Percentiles rank a stretch among this genome's conserved stretches.
phyloP scores from a whole-genome alignment of 2,113 vertebrate genomes.

The Archocentrus centrarchus region DNA sequence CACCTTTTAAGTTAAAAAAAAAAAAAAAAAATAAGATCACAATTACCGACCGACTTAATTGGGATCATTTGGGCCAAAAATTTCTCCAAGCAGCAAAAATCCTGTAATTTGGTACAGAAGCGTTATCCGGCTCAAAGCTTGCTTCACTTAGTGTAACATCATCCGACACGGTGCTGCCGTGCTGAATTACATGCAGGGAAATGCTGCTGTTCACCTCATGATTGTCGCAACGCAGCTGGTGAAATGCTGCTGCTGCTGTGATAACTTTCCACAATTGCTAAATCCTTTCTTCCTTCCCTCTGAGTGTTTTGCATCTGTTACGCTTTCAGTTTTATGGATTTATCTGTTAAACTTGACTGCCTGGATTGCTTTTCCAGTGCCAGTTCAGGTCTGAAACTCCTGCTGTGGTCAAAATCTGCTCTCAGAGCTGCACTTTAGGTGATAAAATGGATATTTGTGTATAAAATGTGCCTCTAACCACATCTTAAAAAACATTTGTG shows the following conservation, averaged over 20 bases:
- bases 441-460: neutral
- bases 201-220: neutral
- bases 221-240: neutral
- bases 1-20: neutral
- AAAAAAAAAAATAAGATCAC: neutral
- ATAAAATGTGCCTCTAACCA: neutral
- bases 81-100: neutral
- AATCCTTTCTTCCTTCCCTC: neutral
- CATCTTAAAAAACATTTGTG: neutral
- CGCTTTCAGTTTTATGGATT: neutral
- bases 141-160: neutral
- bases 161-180: neutral
- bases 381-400: neutral
- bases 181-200: neutral
- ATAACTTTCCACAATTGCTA: neutral
- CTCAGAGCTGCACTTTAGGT: neutral
- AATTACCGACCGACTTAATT: neutral
- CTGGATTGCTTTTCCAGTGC: neutral
- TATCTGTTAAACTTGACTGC: neutral
- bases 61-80: neutral
- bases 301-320: neutral
- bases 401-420: constrained; percentile 5
- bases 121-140: no score
- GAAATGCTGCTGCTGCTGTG: neutral
- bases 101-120: no score